Conservation (phyloP, 2,888 invertebrate species). For the Zhengitettix transpicula region DNA sequence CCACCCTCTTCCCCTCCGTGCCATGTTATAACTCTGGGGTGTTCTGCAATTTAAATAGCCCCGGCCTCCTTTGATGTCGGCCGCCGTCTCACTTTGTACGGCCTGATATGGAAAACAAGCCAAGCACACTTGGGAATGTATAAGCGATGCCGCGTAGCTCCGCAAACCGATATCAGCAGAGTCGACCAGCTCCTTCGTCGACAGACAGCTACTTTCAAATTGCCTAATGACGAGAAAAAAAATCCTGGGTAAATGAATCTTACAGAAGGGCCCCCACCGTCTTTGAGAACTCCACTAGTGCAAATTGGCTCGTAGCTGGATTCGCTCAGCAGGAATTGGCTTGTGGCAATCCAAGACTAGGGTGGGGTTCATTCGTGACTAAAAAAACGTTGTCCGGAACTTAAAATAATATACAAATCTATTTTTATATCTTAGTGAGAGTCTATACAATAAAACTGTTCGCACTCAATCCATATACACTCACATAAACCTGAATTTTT, state of each 20-base stretch:
- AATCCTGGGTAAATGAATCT: background rate
- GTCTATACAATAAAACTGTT: no score
- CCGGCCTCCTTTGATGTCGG: constrained; percentile 10
- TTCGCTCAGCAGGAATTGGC: background rate
- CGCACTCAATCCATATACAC: no score
- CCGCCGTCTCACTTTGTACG: constrained; percentile 11
- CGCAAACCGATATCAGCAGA: background rate
- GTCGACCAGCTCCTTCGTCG: no score
- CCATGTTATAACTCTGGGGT: constrained; percentile 12
- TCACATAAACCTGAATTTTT: no score
- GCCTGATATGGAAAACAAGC: constrained; percentile 15
- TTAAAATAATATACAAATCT: no score
- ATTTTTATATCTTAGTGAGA: no score
- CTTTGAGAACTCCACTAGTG: background rate
- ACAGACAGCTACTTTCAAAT: background rate
- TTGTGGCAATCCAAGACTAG: background rate
- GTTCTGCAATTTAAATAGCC: constrained; percentile 17
- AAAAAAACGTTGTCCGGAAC: no score
- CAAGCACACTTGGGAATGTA: constrained; percentile 14
- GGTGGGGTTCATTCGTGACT: no score
- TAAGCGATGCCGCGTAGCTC: constrained; percentile 10
- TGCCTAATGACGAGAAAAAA: background rate
- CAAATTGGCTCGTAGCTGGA: background rate
- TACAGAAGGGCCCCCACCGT: background rate
- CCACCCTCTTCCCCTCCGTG: background rate